Percentiles rank a stretch among this genome's conserved stretches.
phyloP scores from a whole-genome alignment of 1,140 invertebrate species.

The Cecropterus lyciades region DNA sequence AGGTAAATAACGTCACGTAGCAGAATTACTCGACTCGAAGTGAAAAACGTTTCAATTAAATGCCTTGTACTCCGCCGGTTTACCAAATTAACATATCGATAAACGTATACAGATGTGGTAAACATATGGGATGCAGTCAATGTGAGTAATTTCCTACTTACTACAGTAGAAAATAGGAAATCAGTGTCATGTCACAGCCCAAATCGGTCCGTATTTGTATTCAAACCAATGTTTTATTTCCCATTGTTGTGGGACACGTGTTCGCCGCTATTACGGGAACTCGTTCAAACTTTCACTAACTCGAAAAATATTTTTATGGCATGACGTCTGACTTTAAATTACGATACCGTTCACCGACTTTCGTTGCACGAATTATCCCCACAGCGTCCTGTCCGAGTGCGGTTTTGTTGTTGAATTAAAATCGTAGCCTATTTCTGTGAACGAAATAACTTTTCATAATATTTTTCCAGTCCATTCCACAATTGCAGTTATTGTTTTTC shows the following conservation, averaged over 20 bases:
- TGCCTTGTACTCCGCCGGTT: too few relatives aligned
- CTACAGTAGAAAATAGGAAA: conserved; percentile 21
- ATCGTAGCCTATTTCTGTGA: not conserved
- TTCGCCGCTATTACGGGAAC: conserved; percentile 40
- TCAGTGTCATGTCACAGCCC: conserved; percentile 12
- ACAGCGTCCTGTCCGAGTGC: not conserved
- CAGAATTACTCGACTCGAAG: too few relatives aligned
- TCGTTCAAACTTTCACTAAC: conserved; percentile 61
- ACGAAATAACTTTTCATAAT: not conserved
- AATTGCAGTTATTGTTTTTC: conserved; percentile 5
- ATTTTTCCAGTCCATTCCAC: conserved; percentile 18
- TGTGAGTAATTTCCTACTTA: too few relatives aligned
- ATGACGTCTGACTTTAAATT: conserved; percentile 43
- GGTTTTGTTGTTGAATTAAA: not conserved
- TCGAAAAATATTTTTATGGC: conserved; percentile 40
- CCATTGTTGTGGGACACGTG: conserved; percentile 41
- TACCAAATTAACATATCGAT: too few relatives aligned
- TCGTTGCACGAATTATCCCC: conserved; percentile 10
- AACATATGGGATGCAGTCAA: too few relatives aligned
- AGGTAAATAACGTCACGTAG: too few relatives aligned
- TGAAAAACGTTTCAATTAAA: too few relatives aligned
- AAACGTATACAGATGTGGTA: too few relatives aligned
- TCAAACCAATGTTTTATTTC: conserved; percentile 35
- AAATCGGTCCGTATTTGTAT: conserved; percentile 37
- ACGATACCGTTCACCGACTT: conserved; percentile 50